Conservation (phyloP, 2,113 vertebrate species). For the Caloenas nicobarica region DNA sequence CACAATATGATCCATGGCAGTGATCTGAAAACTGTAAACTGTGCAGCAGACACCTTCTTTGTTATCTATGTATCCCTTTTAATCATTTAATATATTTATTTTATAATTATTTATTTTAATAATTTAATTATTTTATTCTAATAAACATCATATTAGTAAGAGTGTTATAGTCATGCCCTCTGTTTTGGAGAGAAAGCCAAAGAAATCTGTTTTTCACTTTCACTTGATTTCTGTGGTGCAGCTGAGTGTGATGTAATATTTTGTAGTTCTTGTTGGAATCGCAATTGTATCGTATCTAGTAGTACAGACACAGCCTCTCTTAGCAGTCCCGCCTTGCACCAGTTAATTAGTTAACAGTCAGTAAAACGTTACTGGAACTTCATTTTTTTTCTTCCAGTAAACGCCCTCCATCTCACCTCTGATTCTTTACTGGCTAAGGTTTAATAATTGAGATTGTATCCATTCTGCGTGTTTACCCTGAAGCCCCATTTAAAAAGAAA, state of each 20-base stretch:
- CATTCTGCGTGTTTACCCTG: not conserved
- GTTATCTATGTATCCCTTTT: not conserved
- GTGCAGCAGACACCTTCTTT: not conserved
- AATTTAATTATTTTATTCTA: not conserved
- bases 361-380: not conserved
- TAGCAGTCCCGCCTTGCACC: not conserved
- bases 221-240: not conserved
- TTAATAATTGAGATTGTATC: not conserved
- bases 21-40: not conserved
- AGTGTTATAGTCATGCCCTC: not conserved
- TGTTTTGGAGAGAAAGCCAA: not conserved
- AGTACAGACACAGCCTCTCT: not conserved
- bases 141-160: not conserved
- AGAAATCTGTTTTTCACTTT: not conserved
- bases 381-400: not conserved
- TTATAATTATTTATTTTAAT: too few relatives aligned
- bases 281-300: not conserved
- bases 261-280: not conserved
- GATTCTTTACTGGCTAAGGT: not conserved
- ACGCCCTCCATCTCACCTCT: not conserved
- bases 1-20: not conserved
- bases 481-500: not conserved
- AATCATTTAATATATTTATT: too few relatives aligned
- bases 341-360: not conserved
- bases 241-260: not conserved